A percentile compares a stretch with the other conserved stretches of the same genome.
These are phyloP conservation scores for Neodontobutis hainanensis DNA, from an alignment of 2,113 vertebrate species.

Conservation along the genomic window DNA sequence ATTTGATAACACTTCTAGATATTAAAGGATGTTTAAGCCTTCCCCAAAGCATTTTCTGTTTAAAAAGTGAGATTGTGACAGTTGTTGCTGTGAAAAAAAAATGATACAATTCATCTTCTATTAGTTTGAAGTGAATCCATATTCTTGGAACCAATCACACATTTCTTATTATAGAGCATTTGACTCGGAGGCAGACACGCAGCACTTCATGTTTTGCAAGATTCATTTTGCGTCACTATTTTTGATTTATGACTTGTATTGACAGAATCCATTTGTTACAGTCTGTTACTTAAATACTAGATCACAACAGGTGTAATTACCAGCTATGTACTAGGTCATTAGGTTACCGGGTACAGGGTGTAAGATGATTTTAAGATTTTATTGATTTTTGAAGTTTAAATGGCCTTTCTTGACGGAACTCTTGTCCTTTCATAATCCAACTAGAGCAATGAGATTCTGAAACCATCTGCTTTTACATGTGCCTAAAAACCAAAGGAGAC, in stretches of 20 bases:
- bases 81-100: neutral
- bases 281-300: no score
- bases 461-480: no score
- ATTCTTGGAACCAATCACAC: no score
- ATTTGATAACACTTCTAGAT: neutral
- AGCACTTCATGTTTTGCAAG: neutral
- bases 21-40: neutral
- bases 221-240: neutral
- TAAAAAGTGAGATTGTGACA: neutral
- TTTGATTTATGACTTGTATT: neutral
- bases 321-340: no score
- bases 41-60: neutral
- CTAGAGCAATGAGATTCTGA: no score
- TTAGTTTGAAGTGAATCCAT: neutral
- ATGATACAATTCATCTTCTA: neutral
- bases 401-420: no score
- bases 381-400: no score
- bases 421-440: no score
- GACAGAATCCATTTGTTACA: neutral
- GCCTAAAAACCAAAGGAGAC: no score
- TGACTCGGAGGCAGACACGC: conserved; percentile 1
- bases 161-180: neutral
- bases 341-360: no score
- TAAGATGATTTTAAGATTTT: no score
- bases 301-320: no score